phyloP scores from a whole-genome alignment of 2,888 invertebrate genomes.

The Brachyptera risi region DNA sequence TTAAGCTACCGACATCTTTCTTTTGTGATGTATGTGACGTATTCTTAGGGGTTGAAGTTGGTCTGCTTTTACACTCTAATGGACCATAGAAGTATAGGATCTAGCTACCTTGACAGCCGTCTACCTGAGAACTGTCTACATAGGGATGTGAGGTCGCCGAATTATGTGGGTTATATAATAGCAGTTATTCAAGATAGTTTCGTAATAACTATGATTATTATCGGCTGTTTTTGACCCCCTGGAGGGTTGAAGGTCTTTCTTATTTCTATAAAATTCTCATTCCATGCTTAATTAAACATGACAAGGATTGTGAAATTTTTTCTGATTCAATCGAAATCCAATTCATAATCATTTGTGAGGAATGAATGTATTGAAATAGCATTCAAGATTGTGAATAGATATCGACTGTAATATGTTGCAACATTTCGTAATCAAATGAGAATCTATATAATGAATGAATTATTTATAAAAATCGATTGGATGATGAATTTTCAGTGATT shows the following conservation, averaged over 20 bases:
- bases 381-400: too few relatives aligned
- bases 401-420: too few relatives aligned
- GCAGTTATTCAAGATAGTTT: background rate
- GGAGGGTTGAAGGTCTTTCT: background rate
- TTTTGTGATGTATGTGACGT: background rate
- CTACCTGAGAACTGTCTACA: too few relatives aligned
- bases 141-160: background rate
- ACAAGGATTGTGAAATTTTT: background rate
- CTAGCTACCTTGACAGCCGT: background rate
- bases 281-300: background rate
- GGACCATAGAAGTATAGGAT: background rate
- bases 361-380: too few relatives aligned
- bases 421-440: too few relatives aligned
- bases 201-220: background rate
- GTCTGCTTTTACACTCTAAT: background rate
- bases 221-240: background rate
- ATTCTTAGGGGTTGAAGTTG: background rate
- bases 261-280: slow-evolving; percentile 3
- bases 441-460: too few relatives aligned
- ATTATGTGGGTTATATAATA: background rate
- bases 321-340: background rate
- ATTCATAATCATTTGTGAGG: background rate
- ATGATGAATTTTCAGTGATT: too few relatives aligned
- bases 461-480: too few relatives aligned
- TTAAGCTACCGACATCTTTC: background rate